Evolutionary conservation across 2,797 vertebrate genomes (phyloP), one percentile per base, ranked within the genome.

Genomic region (Atherinosoma microstoma): DNA sequence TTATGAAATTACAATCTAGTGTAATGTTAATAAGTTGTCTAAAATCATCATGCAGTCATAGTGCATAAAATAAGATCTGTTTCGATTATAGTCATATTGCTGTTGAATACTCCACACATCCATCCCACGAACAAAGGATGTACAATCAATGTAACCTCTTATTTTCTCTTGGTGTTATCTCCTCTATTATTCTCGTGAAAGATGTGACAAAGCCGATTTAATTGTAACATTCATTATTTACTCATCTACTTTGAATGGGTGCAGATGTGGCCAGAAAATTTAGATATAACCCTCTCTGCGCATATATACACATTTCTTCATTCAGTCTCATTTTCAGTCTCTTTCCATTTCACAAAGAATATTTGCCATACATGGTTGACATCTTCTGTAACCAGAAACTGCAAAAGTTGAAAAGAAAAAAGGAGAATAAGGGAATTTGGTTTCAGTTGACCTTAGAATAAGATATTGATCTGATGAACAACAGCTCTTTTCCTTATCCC

Each of bases 381-480:
- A 27, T 34, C 30, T 47, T 80, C 64, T 29, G 2, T 75, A 7
- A 4, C 58, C 8, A 15, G 1, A 62, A 18, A 60, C 20, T 1
- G 24, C 8, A 38, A 47, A 79, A 71, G 68, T 59, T 77, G 22
- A 29, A 29, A 76, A 77, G 59, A 61, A 30, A 24, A 34, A 30
- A 27, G n/a, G 22, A 54, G 59, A 75, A 59, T n/a, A 32, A 62
- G 65, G 16, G 58, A 77, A 40, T 60, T 84, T 76, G 63, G 75
- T 72, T 68, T 70, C 75, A 82, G 59, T 58, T 86, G 79, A 83
- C 77, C 79, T 40, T 79, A 53, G 78, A 79, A 86, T 76, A 87
- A 57, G 70, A 71, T 89, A 92, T 89, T 79, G 88, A 93, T 91
- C 76, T 74, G 67, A 79, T 64, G 72, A 69, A 61, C 56, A 76